A percentile compares a stretch with the other conserved stretches of the same genome.
These are phyloP conservation scores for Ptiloglossa arizonensis DNA, from an alignment of 1,140 invertebrate species.

Conservation along the genomic window DNA sequence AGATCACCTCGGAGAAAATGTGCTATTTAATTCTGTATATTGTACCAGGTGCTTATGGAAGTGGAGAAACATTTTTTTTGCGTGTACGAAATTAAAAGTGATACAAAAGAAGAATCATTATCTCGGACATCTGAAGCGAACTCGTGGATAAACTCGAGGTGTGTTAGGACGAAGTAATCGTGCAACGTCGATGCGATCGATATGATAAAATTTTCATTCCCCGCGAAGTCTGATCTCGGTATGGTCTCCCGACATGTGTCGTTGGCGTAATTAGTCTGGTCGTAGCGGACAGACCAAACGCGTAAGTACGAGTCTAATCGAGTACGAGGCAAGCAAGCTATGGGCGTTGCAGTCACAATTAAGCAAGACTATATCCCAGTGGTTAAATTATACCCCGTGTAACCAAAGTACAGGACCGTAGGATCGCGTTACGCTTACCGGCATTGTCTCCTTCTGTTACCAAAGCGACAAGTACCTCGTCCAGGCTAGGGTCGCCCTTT, in stretches of 20 bases:
- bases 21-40: no score
- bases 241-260: neutral
- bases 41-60: no score
- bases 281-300: slow-evolving; percentile 1
- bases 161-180: no score
- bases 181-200: slow-evolving; percentile 3
- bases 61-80: no score
- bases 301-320: slow-evolving; percentile 23
- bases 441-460: slow-evolving; percentile 79
- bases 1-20: no score
- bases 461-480: slow-evolving; percentile 63
- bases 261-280: slow-evolving; percentile 15
- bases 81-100: no score
- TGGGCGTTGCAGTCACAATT: slow-evolving; percentile 59
- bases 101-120: no score
- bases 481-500: neutral
- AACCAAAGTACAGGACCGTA: slow-evolving; percentile 69
- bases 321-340: slow-evolving; percentile 47
- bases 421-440: slow-evolving; percentile 70
- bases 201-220: neutral
- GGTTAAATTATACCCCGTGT: slow-evolving; percentile 72
- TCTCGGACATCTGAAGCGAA: no score
- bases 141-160: no score
- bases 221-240: neutral
- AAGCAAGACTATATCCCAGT: slow-evolving; percentile 44